These are phyloP conservation scores for Hucho hucho DNA, from an alignment of 2,113 vertebrate genomes.

Conservation along the genomic window DNA sequence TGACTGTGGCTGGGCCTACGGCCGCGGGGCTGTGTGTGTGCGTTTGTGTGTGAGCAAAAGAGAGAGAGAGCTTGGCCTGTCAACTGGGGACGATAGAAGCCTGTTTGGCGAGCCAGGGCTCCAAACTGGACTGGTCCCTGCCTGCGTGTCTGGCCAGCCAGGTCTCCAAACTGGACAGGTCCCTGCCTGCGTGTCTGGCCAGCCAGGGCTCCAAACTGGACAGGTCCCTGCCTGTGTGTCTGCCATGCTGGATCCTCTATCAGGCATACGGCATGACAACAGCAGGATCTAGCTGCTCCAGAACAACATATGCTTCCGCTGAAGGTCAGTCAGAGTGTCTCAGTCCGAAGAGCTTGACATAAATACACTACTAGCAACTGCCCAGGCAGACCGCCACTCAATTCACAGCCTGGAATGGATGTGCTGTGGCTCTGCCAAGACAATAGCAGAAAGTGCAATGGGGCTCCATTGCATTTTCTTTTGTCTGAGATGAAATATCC, in stretches of 20 bases:
- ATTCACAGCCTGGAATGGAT: no score
- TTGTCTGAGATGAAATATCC: no score
- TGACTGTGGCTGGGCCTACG: slow-evolving; percentile 58
- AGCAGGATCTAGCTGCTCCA: slow-evolving; percentile 51
- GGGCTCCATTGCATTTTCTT: no score
- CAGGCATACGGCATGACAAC: slow-evolving; percentile 52
- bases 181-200: slow-evolving; percentile 63
- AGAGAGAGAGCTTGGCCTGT: slow-evolving; percentile 58
- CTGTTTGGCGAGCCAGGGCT: slow-evolving; percentile 63
- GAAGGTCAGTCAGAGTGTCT: slow-evolving; percentile 44
- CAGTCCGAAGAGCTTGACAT: slow-evolving; percentile 64
- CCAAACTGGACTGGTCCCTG: slow-evolving; percentile 59
- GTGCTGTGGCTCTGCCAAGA: no score
- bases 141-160: slow-evolving; percentile 60
- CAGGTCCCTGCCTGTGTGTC: slow-evolving; percentile 58
- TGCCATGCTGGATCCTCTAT: slow-evolving; percentile 45
- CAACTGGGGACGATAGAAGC: slow-evolving; percentile 70
- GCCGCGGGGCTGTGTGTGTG: slow-evolving; percentile 53
- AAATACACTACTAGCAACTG: slow-evolving; percentile 47
- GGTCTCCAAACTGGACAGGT: slow-evolving; percentile 59
- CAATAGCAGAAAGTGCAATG: no score
- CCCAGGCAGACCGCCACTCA: slow-evolving; percentile 10
- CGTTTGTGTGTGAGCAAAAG: slow-evolving; percentile 33
- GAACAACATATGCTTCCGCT: slow-evolving; percentile 69
- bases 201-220: slow-evolving; percentile 64